phyloP scores from a whole-genome alignment of 2,888 invertebrate genomes.

The Saturnia japonica region DNA sequence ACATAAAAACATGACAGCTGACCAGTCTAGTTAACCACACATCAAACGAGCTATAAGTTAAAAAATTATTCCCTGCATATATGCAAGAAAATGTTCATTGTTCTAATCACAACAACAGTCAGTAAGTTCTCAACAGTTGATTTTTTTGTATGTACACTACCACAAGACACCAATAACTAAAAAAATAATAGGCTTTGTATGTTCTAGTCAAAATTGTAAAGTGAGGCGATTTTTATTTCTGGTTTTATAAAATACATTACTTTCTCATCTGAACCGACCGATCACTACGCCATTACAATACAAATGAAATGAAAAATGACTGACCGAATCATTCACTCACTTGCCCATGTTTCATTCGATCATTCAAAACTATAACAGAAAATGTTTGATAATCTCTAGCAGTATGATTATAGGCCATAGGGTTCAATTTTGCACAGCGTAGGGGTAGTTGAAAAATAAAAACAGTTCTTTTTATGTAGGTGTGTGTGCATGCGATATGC shows the following conservation, averaged over 20 bases:
- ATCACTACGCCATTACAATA: constrained; percentile 52
- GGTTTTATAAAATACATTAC: constrained; percentile 17
- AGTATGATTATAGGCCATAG: constrained; percentile 33
- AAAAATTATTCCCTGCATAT: constrained; percentile 58
- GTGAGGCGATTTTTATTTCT: constrained; percentile 11
- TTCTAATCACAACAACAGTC: constrained; percentile 43
- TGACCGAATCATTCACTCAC: constrained; percentile 24
- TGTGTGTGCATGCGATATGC: constrained; percentile 61
- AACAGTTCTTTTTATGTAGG: constrained; percentile 60
- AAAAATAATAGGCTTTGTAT: constrained; percentile 15
- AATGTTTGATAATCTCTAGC: constrained; percentile 31
- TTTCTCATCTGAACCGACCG: constrained; percentile 43
- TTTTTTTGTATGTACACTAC: constrained; percentile 20
- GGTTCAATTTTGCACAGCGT: constrained; percentile 38
- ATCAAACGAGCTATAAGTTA: constrained; percentile 35
- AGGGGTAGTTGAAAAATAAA: constrained; percentile 43
- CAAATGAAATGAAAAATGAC: constrained; percentile 30
- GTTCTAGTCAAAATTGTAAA: constrained; percentile 11
- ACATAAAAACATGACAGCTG: constrained; percentile 52
- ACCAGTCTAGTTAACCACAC: constrained; percentile 37
- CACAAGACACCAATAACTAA: constrained; percentile 22
- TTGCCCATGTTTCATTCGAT: constrained; percentile 46
- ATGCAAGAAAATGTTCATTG: constrained; percentile 56
- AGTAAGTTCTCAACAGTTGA: constrained; percentile 25
- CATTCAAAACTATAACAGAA: constrained; percentile 33